These are phyloP conservation scores for Hermodice carunculata DNA, from an alignment of 2,888 invertebrate genomes.

Conservation along the genomic window DNA sequence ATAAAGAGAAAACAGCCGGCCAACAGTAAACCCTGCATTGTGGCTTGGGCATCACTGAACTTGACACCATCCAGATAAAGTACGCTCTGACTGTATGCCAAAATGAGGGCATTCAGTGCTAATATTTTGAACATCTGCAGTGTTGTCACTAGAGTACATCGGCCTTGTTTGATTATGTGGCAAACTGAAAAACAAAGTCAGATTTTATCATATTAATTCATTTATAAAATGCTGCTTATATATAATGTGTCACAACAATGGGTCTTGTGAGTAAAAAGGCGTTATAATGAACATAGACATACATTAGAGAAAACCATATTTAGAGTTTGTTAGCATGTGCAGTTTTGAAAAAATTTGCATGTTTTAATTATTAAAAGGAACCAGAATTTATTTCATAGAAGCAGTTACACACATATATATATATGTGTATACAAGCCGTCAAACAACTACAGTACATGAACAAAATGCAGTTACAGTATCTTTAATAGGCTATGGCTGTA, in stretches of 20 bases:
- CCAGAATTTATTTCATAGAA: too few relatives aligned
- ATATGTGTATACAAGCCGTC: too few relatives aligned
- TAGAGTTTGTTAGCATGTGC: not conserved
- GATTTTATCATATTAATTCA: not conserved
- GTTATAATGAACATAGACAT: too few relatives aligned
- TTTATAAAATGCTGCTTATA: not conserved
- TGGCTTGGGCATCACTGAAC: constrained; percentile 97
- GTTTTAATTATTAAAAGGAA: too few relatives aligned
- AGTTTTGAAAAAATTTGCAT: not conserved
- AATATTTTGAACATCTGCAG: constrained; percentile 99
- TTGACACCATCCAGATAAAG: constrained; percentile 98
- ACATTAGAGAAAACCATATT: not conserved
- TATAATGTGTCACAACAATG: not conserved
- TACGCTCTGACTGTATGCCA: constrained; percentile 99
- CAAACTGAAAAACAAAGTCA: constrained; percentile 80
- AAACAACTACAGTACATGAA: too few relatives aligned
- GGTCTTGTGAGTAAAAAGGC: too few relatives aligned
- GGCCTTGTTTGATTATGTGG: constrained; percentile 98
- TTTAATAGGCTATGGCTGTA: too few relatives aligned
- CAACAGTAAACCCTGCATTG: constrained; percentile 93
- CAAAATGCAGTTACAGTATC: too few relatives aligned
- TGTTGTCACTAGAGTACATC: constrained; percentile 98
- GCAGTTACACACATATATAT: too few relatives aligned
- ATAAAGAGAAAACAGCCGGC: constrained; percentile 99
- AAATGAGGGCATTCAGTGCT: constrained; percentile 95